Percentiles rank a stretch among this genome's conserved stretches.
Evolutionary conservation across 2,797 vertebrate genomes (phyloP).

Genomic region (Bucorvus abyssinicus): DNA sequence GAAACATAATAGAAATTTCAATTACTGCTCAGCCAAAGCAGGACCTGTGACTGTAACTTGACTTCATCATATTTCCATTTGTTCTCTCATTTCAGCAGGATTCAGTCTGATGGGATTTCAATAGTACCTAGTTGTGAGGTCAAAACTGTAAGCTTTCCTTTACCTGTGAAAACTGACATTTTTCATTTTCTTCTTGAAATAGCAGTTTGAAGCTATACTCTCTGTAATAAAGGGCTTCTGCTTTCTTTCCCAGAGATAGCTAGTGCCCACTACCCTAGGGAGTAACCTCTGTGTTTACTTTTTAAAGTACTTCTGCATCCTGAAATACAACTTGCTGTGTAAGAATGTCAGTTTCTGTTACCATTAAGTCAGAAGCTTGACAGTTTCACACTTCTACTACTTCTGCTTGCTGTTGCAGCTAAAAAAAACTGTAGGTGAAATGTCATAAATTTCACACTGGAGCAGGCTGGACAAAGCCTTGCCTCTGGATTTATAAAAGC

Average conservation of each 20-base stretch:
- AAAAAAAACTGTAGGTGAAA: neutral
- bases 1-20: neutral
- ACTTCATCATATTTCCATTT: neutral
- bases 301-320: neutral
- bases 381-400: neutral
- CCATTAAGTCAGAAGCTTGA: neutral
- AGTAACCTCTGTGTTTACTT: conserved; percentile 1
- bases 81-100: neutral
- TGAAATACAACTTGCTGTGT: neutral
- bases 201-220: neutral
- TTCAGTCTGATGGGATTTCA: neutral
- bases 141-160: neutral
- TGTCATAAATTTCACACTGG: neutral
- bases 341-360: neutral
- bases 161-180: neutral
- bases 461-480: neutral
- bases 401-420: neutral
- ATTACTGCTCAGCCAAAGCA: neutral
- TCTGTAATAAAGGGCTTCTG: neutral
- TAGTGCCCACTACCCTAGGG: neutral
- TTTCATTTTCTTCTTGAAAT: conserved; percentile 27
- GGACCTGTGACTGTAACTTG: neutral
- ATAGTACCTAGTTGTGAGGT: neutral
- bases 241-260: neutral
- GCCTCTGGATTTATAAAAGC: neutral